phyloP scores from a whole-genome alignment of 2,113 vertebrate species.

The Nematolebias whitei region DNA sequence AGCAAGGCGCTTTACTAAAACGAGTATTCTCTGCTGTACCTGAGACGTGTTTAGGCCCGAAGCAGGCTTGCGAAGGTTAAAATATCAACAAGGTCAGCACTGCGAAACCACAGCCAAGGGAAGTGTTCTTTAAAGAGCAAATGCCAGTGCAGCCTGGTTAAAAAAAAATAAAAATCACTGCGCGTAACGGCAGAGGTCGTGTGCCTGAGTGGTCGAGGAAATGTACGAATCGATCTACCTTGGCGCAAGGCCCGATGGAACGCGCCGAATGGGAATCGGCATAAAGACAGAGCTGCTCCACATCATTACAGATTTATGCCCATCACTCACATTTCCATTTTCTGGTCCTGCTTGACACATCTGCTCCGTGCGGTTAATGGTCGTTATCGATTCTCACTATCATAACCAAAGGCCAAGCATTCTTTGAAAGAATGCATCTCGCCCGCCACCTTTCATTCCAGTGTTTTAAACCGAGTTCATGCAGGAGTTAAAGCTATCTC shows the following conservation, averaged over 20 bases:
- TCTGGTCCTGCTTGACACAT: constrained; percentile 30
- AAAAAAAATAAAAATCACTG: constrained; percentile 14
- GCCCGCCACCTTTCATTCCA: no score
- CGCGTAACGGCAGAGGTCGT: constrained; percentile 31
- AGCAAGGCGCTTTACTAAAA: no score
- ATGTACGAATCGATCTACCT: constrained; percentile 61
- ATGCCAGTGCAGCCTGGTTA: constrained; percentile 44
- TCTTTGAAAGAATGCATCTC: no score
- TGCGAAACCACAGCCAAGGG: constrained; percentile 16
- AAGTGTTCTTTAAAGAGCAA: constrained; percentile 44
- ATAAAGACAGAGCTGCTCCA: constrained; percentile 51
- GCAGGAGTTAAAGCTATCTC: no score
- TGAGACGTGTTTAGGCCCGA: constrained; percentile 8
- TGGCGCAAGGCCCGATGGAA: constrained; percentile 43
- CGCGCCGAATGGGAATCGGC: constrained; percentile 36
- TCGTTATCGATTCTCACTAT: no score
- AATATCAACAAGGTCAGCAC: constrained; percentile 39
- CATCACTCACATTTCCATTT: constrained; percentile 41
- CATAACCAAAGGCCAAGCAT: no score
- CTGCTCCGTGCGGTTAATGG: constrained; percentile 19
- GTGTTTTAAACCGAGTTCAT: no score
- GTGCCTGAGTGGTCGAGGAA: constrained; percentile 54
- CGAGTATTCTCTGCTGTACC: constrained; percentile 15
- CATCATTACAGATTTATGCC: constrained; percentile 48
- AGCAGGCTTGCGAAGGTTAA: constrained; percentile 24